Conservation (phyloP, 2,113 vertebrate species). For the Fregetta grallaria region DNA sequence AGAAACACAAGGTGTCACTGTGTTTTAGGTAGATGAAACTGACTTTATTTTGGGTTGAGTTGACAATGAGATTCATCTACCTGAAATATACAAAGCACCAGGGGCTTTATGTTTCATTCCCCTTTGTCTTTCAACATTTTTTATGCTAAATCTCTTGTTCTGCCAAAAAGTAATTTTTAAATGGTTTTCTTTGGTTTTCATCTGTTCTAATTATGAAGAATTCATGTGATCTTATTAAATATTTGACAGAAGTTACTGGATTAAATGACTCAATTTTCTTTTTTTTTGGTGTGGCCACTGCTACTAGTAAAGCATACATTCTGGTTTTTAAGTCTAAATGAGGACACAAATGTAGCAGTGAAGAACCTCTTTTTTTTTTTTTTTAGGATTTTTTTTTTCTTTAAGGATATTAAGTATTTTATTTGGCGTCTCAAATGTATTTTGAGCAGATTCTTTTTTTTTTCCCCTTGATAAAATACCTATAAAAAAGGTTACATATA, state of each 20-base stretch:
- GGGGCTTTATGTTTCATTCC: neutral
- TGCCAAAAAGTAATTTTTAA: neutral
- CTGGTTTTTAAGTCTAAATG: neutral
- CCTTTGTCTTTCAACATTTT: neutral
- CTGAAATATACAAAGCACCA: neutral
- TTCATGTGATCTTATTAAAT: neutral
- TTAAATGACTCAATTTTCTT: neutral
- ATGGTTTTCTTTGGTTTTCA: neutral
- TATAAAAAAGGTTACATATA: neutral
- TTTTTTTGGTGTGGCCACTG: neutral
- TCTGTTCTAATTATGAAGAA: neutral
- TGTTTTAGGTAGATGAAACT: neutral
- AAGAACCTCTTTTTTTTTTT: neutral
- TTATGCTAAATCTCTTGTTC: neutral
- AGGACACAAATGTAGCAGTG: neutral
- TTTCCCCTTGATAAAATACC: neutral
- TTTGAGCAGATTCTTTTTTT: neutral
- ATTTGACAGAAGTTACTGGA: neutral
- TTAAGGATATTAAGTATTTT: neutral
- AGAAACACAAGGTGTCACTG: neutral
- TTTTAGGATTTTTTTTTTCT: too few relatives aligned
- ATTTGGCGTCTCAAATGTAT: neutral
- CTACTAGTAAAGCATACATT: neutral
- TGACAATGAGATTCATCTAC: neutral
- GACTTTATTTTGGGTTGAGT: neutral